A percentile compares a stretch with the other conserved stretches of the same genome.
Evolutionary conservation across 2,888 invertebrate species (phyloP).

Genomic region (Volucella bombylans): DNA sequence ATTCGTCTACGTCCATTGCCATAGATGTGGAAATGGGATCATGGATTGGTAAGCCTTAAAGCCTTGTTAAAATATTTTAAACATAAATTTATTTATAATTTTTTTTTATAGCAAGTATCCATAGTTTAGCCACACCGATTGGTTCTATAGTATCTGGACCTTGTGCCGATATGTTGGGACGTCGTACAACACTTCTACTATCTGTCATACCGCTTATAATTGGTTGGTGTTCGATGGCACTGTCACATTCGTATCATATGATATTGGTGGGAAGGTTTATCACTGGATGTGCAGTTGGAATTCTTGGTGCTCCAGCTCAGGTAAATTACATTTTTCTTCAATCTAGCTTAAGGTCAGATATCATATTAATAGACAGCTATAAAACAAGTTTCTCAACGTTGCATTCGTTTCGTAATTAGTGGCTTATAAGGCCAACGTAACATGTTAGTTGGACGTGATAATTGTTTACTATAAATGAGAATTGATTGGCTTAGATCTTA

Average conservation of each 20-base stretch:
- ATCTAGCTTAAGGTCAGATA: conserved; percentile 12
- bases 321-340: conserved; percentile 81
- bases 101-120: conserved; percentile 86
- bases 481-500: too few species aligned
- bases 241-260: conserved; percentile 84
- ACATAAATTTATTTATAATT: conserved; percentile 28
- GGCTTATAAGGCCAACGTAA: too few species aligned
- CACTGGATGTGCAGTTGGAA: conserved; percentile 89
- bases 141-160: conserved; percentile 89
- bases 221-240: conserved; percentile 88
- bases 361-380: too few species aligned
- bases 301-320: conserved; percentile 89
- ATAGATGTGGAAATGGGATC: conserved; percentile 89
- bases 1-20: conserved; percentile 84
- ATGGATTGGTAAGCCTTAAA: conserved; percentile 85
- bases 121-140: conserved; percentile 89
- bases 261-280: conserved; percentile 87
- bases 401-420: too few species aligned
- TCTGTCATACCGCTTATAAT: conserved; percentile 86
- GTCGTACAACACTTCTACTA: conserved; percentile 86
- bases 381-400: too few species aligned
- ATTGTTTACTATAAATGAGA: too few species aligned
- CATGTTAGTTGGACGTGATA: too few species aligned
- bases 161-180: conserved; percentile 87
- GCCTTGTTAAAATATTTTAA: conserved; percentile 1